Conservation (phyloP, 2,797 vertebrate genomes). For the Sphaeramia orbicularis region DNA sequence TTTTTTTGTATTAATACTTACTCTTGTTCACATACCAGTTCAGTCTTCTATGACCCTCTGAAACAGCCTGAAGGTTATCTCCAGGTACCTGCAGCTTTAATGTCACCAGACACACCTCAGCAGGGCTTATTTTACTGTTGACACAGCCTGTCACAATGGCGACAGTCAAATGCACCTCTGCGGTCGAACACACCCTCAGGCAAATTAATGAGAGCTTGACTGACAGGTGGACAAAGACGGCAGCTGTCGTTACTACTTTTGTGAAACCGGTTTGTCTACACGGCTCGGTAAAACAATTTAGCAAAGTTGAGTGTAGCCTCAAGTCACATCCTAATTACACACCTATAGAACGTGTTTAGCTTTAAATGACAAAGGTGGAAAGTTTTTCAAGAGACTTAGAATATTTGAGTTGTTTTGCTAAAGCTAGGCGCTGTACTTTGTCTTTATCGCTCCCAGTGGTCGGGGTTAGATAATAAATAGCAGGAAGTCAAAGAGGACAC, state of each 20-base stretch:
- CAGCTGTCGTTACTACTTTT: not conserved
- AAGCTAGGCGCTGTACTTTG: not conserved
- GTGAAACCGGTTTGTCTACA: constrained; percentile 37
- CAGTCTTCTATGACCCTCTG: rapidly evolving
- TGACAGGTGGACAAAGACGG: constrained; percentile 28
- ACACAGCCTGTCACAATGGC: constrained; percentile 19
- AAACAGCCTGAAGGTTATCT: constrained; percentile 32
- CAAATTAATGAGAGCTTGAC: constrained; percentile 30
- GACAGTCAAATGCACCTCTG: constrained; percentile 26
- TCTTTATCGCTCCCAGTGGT: constrained; percentile 9
- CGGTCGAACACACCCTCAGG: constrained; percentile 41
- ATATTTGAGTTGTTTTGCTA: not conserved
- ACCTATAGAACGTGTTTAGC: not conserved
- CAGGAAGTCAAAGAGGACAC: constrained; percentile 33
- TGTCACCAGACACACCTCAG: constrained; percentile 28
- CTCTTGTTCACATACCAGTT: not conserved
- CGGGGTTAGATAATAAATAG: constrained; percentile 2
- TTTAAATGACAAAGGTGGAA: not conserved
- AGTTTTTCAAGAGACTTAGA: no score
- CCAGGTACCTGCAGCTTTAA: not conserved
- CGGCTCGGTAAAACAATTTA: not conserved
- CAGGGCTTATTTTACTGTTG: constrained; percentile 18
- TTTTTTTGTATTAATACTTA: constrained; percentile 6
- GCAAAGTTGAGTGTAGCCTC: not conserved
- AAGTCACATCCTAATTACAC: not conserved